Percentiles rank a stretch among this genome's conserved stretches.
Conservation (phyloP, 1,140 invertebrate genomes). For the Drosophila kepulauana region DNA sequence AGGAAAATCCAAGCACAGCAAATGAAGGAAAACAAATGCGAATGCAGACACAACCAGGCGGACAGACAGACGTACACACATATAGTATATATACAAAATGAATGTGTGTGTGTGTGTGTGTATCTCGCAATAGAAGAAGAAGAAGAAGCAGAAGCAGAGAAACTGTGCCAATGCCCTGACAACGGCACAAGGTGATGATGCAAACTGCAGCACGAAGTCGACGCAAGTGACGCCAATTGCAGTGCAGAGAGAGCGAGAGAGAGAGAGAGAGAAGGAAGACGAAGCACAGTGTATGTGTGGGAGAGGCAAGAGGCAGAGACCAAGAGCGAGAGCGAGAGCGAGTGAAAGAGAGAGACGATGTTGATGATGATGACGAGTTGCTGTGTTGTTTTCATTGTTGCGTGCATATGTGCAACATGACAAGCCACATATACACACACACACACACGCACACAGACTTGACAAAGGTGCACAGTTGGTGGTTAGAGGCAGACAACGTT, state of each 20-base stretch:
- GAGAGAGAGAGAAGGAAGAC: neutral
- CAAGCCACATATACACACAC: conserved; percentile 57
- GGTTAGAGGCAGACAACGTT: conserved; percentile 40
- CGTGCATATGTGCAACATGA: conserved; percentile 61
- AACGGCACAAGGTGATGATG: conserved; percentile 83
- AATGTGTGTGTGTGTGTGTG: conserved; percentile 16
- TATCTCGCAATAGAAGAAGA: conserved; percentile 47
- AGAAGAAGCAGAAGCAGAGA: conserved; percentile 36
- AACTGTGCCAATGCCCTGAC: conserved; percentile 84
- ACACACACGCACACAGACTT: neutral
- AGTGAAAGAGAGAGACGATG: conserved; percentile 1
- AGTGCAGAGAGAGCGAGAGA: conserved; percentile 24
- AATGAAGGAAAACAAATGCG: conserved; percentile 34
- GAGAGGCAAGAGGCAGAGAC: neutral
- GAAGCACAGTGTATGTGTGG: too few species aligned
- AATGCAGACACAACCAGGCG: conserved; percentile 4
- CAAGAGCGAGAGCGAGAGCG: neutral
- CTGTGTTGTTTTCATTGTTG: conserved; percentile 30
- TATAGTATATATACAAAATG: neutral
- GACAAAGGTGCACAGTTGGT: conserved; percentile 51
- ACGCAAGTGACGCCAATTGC: conserved; percentile 77
- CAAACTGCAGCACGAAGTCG: conserved; percentile 66
- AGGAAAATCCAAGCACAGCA: conserved; percentile 57
- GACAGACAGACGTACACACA: conserved; percentile 42
- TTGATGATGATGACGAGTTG: conserved; percentile 16